Base-by-base conservation (phyloP, 2,888 invertebrate species). In the Clepsis dumicolana region DNA sequence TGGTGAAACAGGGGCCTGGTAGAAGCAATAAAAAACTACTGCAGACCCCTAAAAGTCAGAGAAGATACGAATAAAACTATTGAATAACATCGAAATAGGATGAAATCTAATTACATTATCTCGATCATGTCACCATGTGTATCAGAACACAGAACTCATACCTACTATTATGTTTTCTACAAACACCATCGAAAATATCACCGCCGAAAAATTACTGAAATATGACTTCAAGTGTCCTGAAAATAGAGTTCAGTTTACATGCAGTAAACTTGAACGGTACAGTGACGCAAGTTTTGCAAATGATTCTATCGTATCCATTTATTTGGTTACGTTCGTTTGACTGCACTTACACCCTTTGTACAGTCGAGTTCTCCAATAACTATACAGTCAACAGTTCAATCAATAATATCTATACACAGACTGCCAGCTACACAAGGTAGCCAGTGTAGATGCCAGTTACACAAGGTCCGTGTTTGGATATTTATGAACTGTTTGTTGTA, bases 321-420 rank as follows among this genome's bases (percentile, higher is more conserved):
- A 89, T 89, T 83, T 83, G 79, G 80, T 88, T 85, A 83, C 80
- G 77, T 82, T 71, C 88, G 82, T 78, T 84, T 86, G 83, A 86
- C 86, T 88, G 81, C 80, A 75, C 48, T 38, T 48, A 60, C 59
- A 53, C 61, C 61, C 66, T 44, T 44, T 18, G 24, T 44, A 48
- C 48, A 18, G n/a, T n/a, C n/a, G n/a, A n/a, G n/a, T n/a, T n/a
- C n/a, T n/a, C n/a, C n/a, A n/a, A n/a, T n/a, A n/a, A n/a, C n/a
- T n/a, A n/a, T n/a, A n/a, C n/a, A n/a, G 21, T 48, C 21, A 48
- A 12, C 48, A n/a, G n/a, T n/a, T n/a, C n/a, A n/a, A n/a, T n/a
- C n/a, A n/a, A n/a, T n/a, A n/a, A n/a, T n/a, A n/a, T n/a, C n/a
- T n/a, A n/a, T n/a, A n/a, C n/a, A n/a, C n/a, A n/a, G n/a, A n/a